Evolutionary conservation across 2,888 invertebrate genomes (phyloP), one percentile per base, ranked within the genome.

Genomic region (Apodemia mormo): DNA sequence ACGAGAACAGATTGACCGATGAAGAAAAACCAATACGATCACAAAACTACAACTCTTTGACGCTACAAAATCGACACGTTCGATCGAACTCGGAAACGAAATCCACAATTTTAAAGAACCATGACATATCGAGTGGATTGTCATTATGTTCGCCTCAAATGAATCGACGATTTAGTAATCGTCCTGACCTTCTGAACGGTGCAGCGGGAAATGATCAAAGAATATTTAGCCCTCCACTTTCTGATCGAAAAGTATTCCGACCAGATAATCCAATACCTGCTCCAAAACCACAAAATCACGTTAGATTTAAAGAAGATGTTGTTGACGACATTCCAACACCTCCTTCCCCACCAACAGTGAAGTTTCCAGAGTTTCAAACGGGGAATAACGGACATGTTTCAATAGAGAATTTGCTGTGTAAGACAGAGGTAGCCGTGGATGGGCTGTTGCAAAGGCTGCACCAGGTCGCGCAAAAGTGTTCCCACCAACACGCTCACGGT

Each of bases 401-500:
- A 45, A 90, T 94, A 71, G 96, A 96, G 80, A 94, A 94, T 70
- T 84, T 96, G 68, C 83, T 96, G 73, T 94, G 94, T 73, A 96
- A 96, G 85, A 96, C 96, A 0, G 96, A 96, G 80, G 94, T 94
- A 65, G 96, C 96, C 2, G 95, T 96, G 85, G 94, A 95, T 0
- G 96, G 95, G 5, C 83, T 96, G 65, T 84, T 96, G 75, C 94
- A 95, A 75, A 89, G 96, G 75, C 84, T 96, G 75, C 96, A 96
- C 78, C 96, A 95, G 77, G 95, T 95, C 29, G 96, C 96, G 5
- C 95, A 95, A 73, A 95, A 95, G 76, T 96, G 96, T 79, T 94
- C 95, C 8, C 95, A 95, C 14, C 96, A 96, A 37, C 96, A 96
- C 82, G 94, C 95, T 0, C 96, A 96, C 66, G 96, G 96, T 0